Evolutionary conservation across 2,888 invertebrate species (phyloP), one percentile per base, ranked within the genome.

Genomic region (Megalurothrips usitatus): DNA sequence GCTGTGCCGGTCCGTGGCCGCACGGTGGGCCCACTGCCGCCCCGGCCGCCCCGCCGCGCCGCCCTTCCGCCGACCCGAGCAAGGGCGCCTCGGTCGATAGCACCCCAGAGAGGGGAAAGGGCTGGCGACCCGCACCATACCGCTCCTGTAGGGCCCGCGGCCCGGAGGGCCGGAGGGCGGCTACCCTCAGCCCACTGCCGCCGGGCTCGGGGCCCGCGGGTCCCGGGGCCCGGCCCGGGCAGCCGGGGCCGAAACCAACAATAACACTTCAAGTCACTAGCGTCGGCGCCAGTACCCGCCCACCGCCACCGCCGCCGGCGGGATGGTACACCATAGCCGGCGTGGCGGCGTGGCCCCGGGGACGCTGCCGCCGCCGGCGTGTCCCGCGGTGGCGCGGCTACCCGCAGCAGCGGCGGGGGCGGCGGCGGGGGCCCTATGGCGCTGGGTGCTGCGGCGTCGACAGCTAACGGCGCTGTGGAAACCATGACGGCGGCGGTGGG

Each of bases 261-360:
- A 58, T 58, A 58, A 58, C 58, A 58, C 58, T 58, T 58, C 58
- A 58, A 58, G 58, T 58, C 58, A 58, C 58, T 58, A 58, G 4
- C 58, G 58, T 17, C 58, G 19, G 19, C 58, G 58, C 58, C 58
- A 58, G 58, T 58, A 58, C 58, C 58, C 58, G 58, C 19, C 58
- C 17, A 11, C 14, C 14, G 14, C 19, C 58, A 6, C 6, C 58
- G 6, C 52, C 52, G 12, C 10, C 58, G 58, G 14, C 58, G 19
- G 19, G 58, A 17, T 19, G 58, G 19, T 58, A 17, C n/a, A n/a
- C n/a, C n/a, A n/a, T n/a, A n/a, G n/a, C n/a, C n/a, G n/a, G n/a
- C n/a, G n/a, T n/a, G n/a, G n/a, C 58, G 14, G 58, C 58, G 1
- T 17, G 14, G 10, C 58, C 58, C 58, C 14, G 14, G 58, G 19